Base-by-base conservation (phyloP, 2,888 invertebrate genomes). In the Amphimallon solstitiale region DNA sequence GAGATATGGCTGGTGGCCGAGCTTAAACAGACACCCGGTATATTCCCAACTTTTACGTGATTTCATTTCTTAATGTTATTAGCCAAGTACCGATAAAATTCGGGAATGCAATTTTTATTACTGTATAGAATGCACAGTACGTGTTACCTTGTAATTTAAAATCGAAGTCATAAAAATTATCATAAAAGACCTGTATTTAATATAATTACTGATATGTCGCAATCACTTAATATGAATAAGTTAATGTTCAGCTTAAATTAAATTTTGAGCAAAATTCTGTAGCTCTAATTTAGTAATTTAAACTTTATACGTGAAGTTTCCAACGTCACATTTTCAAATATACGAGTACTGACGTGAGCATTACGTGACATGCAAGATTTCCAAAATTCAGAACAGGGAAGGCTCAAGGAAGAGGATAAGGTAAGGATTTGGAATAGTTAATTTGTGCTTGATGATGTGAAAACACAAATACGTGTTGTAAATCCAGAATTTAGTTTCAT, bases 371-470 rank as follows among this genome's bases (percentile, higher is more conserved):
- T 5, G 17, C 14, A 40, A 56, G 23, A n/a, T 23, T 10, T 56
- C 21, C 40, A 40, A 23, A 12, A 29, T 29, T 3, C 14, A 14
- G 9, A 19, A 23, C 19, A 23, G 19, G 23, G 9, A 29, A 21
- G 43, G 40, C 23, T 40, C 38, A n/a, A n/a, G n/a, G 5, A 54
- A 37, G n/a, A 54, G 7, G n/a, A 23, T 40, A 40, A 40, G 15
- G 14, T 51, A 21, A 23, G 56, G 40, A 40, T 56, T 38, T 40
- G 40, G 23, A 56, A 40, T 21, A 40, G 56, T 40, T 56, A 56
- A 56, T 56, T 56, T 56, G 40, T 21, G 56, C 40, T 56, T 40
- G 40, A 56, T 56, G 40, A 56, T 54, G 38, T 19, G 38, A 56
- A 15, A 40, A 23, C 19, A 3, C 23, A 12, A 10, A 40, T 40